These are phyloP conservation scores for Leucoptera coffeella DNA, from an alignment of 2,888 invertebrate species.

Conservation along the genomic window DNA sequence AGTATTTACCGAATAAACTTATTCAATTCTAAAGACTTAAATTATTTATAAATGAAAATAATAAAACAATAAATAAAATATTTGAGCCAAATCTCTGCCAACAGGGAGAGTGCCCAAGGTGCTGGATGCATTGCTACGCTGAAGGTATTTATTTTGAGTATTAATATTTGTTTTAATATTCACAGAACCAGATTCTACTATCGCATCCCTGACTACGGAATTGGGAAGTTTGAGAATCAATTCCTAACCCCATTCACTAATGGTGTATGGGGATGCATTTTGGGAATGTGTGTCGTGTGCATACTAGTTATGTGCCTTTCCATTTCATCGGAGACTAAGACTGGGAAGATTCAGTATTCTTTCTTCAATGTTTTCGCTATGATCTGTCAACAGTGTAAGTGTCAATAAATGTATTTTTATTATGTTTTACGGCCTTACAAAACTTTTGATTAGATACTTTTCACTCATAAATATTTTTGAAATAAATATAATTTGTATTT, in stretches of 20 bases:
- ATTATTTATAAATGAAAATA: too few relatives aligned
- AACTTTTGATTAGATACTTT: too few relatives aligned
- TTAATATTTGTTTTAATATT: constrained; percentile 5
- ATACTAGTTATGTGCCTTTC: constrained; percentile 18
- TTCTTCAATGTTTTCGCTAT: constrained; percentile 32
- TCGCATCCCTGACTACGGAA: constrained; percentile 22
- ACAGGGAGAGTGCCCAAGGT: too few relatives aligned
- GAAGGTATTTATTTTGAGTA: too few relatives aligned
- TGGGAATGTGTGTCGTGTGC: constrained; percentile 18
- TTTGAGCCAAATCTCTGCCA: too few relatives aligned
- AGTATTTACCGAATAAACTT: too few relatives aligned
- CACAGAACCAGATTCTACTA: constrained; percentile 27
- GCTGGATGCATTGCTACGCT: too few relatives aligned
- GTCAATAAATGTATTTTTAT: background rate
- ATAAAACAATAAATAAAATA: too few relatives aligned
- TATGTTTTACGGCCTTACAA: too few relatives aligned
- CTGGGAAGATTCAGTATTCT: constrained; percentile 17
- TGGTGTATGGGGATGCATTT: constrained; percentile 24
- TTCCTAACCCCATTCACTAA: constrained; percentile 36
- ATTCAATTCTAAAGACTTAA: too few relatives aligned
- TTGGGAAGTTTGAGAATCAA: constrained; percentile 32
- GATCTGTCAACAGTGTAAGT: constrained; percentile 35
- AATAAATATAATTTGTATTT: background rate
- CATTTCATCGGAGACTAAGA: constrained; percentile 19
- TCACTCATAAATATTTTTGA: too few relatives aligned